Conservation (phyloP, 2,113 vertebrate species). For the Dasypus novemcinctus region DNA sequence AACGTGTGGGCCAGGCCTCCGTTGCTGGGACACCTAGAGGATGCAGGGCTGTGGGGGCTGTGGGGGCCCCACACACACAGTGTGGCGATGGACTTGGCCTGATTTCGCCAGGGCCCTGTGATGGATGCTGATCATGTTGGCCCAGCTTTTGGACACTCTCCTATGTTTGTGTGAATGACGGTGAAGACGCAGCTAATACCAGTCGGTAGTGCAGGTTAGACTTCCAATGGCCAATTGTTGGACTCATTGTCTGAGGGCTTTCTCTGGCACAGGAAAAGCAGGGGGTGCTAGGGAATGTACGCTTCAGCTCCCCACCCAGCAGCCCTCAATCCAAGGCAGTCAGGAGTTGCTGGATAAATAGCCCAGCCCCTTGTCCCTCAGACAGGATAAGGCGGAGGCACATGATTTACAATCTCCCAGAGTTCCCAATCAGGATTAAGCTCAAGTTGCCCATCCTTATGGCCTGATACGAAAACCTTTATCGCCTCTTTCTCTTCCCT, state of each 20-base stretch:
- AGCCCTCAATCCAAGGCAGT: neutral
- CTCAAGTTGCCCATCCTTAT: neutral
- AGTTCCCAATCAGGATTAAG: neutral
- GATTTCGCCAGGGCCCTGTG: neutral
- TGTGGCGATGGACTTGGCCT: neutral
- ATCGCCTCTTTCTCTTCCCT: neutral
- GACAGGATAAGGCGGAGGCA: neutral
- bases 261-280: neutral
- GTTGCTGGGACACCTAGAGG: neutral
- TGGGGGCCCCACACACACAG: neutral
- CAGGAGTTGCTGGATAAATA: neutral
- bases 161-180: neutral
- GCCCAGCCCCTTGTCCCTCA: too few species aligned
- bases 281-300: neutral
- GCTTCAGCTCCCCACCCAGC: too few species aligned
- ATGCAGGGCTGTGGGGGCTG: neutral
- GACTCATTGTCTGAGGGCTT: neutral
- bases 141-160: neutral
- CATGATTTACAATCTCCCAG: neutral
- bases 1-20: neutral
- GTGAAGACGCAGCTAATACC: neutral
- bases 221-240: neutral
- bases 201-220: neutral
- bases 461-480: neutral
- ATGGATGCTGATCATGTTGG: neutral